A percentile compares a stretch with the other conserved stretches of the same genome.
phyloP scores from a whole-genome alignment of 2,888 invertebrate species.

The Yponomeuta evonymella region DNA sequence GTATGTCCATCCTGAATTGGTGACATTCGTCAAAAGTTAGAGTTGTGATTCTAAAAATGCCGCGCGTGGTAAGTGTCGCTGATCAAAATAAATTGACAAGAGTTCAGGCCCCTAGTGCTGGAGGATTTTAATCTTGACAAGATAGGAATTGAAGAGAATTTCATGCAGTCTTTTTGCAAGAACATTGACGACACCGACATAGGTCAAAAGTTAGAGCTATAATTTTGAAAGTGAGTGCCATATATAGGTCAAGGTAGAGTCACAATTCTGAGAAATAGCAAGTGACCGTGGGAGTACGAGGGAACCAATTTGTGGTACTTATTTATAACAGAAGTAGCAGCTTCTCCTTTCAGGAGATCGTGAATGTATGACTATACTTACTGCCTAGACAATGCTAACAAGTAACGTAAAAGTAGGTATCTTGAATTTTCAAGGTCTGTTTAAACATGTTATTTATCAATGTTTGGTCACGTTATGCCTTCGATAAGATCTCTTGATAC shows the following conservation, averaged over 20 bases:
- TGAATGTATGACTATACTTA: no score
- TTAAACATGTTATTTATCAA: neutral
- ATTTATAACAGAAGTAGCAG: no score
- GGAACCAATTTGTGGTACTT: no score
- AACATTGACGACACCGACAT: neutral
- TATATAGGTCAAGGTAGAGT: neutral
- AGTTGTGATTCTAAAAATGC: no score
- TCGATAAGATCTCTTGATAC: conserved; percentile 2
- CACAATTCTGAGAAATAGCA: neutral
- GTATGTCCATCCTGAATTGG: no score
- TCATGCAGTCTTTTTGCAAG: neutral
- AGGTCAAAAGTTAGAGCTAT: neutral
- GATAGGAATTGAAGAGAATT: neutral
- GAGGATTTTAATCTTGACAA: conserved; percentile 33
- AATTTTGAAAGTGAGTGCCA: neutral
- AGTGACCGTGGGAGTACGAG: neutral
- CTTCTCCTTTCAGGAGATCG: no score
- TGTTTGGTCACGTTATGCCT: neutral
- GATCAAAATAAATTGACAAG: no score
- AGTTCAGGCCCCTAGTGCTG: neutral
- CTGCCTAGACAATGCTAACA: neutral
- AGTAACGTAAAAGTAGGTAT: neutral
- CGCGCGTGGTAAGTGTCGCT: no score
- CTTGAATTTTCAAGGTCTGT: neutral
- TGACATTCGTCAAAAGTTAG: no score